Evolutionary conservation across 2,888 invertebrate species (phyloP).

Genomic region (Miltochrista miniata): DNA sequence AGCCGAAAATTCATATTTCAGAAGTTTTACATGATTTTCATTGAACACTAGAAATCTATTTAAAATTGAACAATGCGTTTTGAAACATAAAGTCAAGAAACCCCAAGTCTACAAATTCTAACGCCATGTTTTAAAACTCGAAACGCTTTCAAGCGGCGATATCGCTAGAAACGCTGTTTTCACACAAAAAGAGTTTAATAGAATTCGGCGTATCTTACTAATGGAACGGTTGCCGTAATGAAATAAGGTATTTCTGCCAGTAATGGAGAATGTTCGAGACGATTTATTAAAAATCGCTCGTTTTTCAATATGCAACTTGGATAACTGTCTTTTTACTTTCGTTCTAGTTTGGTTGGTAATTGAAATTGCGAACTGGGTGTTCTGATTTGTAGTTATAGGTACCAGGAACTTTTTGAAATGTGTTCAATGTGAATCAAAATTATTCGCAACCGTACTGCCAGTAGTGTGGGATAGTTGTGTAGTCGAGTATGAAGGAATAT

Average conservation of each 20-base stretch:
- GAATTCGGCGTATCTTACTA: constrained; percentile 79
- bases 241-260: constrained; percentile 75
- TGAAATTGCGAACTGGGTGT: constrained; percentile 2
- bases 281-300: constrained; percentile 71
- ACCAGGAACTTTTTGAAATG: neutral
- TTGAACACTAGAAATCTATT: neutral
- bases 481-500: too few species aligned
- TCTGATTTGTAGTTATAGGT: constrained; percentile 6
- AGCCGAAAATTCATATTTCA: too few species aligned
- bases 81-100: neutral
- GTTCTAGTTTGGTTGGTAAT: constrained; percentile 21
- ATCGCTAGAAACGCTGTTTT: constrained; percentile 58
- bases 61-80: constrained; percentile 8
- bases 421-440: too few species aligned
- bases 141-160: constrained; percentile 34
- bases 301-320: constrained; percentile 68
- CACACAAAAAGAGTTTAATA: constrained; percentile 68
- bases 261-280: constrained; percentile 62
- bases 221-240: constrained; percentile 76
- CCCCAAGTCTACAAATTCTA: neutral
- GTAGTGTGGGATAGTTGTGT: too few species aligned
- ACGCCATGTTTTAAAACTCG: constrained; percentile 21
- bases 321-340: constrained; percentile 33
- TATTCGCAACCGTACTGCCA: too few species aligned
- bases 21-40: neutral